These are phyloP conservation scores for Lagodon rhomboides DNA, from an alignment of 2,797 vertebrate species.

Conservation along the genomic window DNA sequence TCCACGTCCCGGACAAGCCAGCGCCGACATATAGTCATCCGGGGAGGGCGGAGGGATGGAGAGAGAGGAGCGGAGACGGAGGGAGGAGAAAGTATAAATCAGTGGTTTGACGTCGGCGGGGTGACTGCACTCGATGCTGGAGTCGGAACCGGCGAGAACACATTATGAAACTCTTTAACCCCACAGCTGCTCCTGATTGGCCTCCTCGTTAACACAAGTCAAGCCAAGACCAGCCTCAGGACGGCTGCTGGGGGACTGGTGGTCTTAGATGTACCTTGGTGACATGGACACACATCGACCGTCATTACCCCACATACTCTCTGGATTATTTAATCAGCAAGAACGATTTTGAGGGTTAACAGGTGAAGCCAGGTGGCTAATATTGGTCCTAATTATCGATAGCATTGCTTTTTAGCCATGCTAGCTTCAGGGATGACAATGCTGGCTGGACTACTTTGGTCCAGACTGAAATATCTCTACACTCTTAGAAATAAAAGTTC, in stretches of 20 bases:
- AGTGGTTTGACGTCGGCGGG: slow-evolving; percentile 64
- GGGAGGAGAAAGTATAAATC: slow-evolving; percentile 73
- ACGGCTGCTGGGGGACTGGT: slow-evolving; percentile 3
- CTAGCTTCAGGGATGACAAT: not conserved
- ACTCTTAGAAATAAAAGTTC: too few relatives aligned
- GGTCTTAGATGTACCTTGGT: not conserved
- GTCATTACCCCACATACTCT: not conserved
- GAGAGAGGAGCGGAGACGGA: slow-evolving; percentile 33
- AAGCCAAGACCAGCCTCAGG: not conserved
- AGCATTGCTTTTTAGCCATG: not conserved
- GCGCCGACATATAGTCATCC: slow-evolving; percentile 68
- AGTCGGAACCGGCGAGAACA: slow-evolving; percentile 59
- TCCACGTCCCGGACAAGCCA: slow-evolving; percentile 73
- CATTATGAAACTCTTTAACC: slow-evolving; percentile 47
- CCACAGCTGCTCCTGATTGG: slow-evolving; percentile 10
- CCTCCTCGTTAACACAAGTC: slow-evolving; percentile 15
- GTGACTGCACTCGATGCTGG: slow-evolving; percentile 68
- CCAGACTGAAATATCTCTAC: not conserved
- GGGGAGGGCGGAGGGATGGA: slow-evolving; percentile 53
- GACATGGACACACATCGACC: not conserved
- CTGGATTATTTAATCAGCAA: not conserved
- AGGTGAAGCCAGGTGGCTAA: not conserved
- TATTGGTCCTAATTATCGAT: not conserved
- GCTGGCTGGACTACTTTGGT: too few relatives aligned
- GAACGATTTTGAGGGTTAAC: not conserved